phyloP scores from a whole-genome alignment of 2,888 invertebrate species.

The Drosophila tripunctata region DNA sequence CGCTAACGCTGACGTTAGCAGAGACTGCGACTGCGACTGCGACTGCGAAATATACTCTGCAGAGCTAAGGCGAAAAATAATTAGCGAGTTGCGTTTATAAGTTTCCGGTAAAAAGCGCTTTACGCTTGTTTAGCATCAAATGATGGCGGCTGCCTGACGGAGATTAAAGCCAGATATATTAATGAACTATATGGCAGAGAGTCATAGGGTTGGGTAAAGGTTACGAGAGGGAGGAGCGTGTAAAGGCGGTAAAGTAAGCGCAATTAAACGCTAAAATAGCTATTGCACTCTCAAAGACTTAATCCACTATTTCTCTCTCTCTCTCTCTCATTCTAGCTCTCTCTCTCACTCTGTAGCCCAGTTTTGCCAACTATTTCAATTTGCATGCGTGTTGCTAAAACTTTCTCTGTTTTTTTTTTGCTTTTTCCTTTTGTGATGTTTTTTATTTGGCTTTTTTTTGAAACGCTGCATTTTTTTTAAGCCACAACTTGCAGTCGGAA shows the following conservation, averaged over 20 bases:
- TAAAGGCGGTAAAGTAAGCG: neutral
- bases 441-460: conserved; percentile 3
- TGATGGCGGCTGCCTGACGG: conserved; percentile 38
- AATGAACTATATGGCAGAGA: conserved; percentile 47
- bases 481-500: conserved; percentile 17
- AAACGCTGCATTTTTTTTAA: conserved; percentile 13
- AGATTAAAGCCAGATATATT: conserved; percentile 67
- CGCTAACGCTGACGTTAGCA: neutral
- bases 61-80: conserved; percentile 54
- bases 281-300: conserved; percentile 2
- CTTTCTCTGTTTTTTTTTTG: conserved; percentile 3
- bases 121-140: conserved; percentile 53
- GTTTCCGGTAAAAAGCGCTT: conserved; percentile 73
- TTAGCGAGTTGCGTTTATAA: conserved; percentile 74
- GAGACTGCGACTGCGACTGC: neutral
- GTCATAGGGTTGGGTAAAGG: too few species aligned
- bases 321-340: neutral
- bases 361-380: conserved; percentile 54
- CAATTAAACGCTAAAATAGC: conserved; percentile 5
- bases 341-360: conserved; percentile 15
- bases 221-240: neutral
- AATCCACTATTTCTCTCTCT: neutral
- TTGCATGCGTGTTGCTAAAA: conserved; percentile 51
- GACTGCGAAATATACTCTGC: neutral
- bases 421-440: conserved; percentile 1